Conservation (phyloP, 2,797 vertebrate genomes). For the Danionella dracula region DNA sequence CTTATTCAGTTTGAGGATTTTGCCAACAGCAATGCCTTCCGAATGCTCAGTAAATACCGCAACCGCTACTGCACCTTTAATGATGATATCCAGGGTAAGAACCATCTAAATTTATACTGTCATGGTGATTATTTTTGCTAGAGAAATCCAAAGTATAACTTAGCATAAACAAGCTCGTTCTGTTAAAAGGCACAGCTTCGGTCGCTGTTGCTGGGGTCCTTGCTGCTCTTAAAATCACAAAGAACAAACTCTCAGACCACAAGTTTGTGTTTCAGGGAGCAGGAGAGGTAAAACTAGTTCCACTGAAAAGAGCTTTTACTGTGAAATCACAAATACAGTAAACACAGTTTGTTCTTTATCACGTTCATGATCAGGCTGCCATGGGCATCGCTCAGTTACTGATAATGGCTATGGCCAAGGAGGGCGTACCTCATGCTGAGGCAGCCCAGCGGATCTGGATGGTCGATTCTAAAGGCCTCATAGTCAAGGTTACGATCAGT, state of each 20-base stretch:
- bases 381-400: constrained; percentile 91
- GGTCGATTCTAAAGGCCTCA: constrained; percentile 94
- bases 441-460: constrained; percentile 92
- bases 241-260: constrained; percentile 85
- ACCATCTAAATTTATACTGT: too few species aligned
- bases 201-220: constrained; percentile 90
- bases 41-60: constrained; percentile 93
- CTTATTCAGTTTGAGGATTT: constrained; percentile 98
- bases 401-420: constrained; percentile 93
- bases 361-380: constrained; percentile 75
- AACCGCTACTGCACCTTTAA: constrained; percentile 92
- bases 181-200: constrained; percentile 84
- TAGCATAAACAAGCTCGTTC: not conserved
- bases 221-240: constrained; percentile 87
- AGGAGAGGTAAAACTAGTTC: constrained; percentile 76
- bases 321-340: not conserved
- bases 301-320: not conserved
- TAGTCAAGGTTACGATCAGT: constrained; percentile 81
- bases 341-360: not conserved
- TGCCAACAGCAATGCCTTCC: constrained; percentile 93
- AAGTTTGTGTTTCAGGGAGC: constrained; percentile 97
- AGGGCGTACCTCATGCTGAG: constrained; percentile 76
- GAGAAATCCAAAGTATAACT: too few species aligned
- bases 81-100: constrained; percentile 93
- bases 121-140: too few species aligned